phyloP scores from a whole-genome alignment of 1,140 invertebrate species.

The Doryteuthis pealeii region DNA sequence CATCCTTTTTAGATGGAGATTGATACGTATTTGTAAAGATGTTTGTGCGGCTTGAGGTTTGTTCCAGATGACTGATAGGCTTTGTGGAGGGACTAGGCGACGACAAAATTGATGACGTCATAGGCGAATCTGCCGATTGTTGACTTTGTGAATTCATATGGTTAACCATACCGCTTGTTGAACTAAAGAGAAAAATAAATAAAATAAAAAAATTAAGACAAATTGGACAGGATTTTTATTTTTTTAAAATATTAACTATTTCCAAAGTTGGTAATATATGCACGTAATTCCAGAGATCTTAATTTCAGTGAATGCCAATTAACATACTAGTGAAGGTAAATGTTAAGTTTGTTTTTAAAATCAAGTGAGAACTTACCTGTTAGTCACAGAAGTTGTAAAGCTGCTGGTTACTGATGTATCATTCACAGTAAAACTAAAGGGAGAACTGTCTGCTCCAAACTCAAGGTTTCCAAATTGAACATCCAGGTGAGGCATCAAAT shows the following conservation, averaged over 20 bases:
- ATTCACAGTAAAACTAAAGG: constrained; percentile 49
- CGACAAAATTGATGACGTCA: constrained; percentile 37
- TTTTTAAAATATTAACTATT: too few relatives aligned
- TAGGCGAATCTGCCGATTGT: constrained; percentile 37
- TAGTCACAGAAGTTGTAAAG: constrained; percentile 30
- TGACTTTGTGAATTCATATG: constrained; percentile 32
- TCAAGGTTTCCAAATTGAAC: constrained; percentile 92
- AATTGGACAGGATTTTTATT: too few relatives aligned
- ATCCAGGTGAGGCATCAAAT: constrained; percentile 81
- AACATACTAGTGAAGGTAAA: too few relatives aligned
- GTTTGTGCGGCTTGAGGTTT: constrained; percentile 35
- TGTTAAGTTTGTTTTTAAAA: too few relatives aligned
- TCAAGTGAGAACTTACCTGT: constrained; percentile 25
- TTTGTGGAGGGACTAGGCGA: constrained; percentile 30
- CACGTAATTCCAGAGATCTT: too few relatives aligned
- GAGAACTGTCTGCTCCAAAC: constrained; percentile 69
- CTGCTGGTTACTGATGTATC: constrained; percentile 23
- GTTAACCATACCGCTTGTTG: constrained; percentile 22
- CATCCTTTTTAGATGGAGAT: constrained; percentile 48
- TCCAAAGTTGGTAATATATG: too few relatives aligned
- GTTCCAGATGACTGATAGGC: constrained; percentile 34
- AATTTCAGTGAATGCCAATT: too few relatives aligned
- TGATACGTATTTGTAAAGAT: constrained; percentile 51
- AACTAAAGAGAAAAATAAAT: not conserved
- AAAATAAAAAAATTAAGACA: too few relatives aligned